Conservation (phyloP, 2,888 invertebrate genomes). For the Watsonalla binaria region DNA sequence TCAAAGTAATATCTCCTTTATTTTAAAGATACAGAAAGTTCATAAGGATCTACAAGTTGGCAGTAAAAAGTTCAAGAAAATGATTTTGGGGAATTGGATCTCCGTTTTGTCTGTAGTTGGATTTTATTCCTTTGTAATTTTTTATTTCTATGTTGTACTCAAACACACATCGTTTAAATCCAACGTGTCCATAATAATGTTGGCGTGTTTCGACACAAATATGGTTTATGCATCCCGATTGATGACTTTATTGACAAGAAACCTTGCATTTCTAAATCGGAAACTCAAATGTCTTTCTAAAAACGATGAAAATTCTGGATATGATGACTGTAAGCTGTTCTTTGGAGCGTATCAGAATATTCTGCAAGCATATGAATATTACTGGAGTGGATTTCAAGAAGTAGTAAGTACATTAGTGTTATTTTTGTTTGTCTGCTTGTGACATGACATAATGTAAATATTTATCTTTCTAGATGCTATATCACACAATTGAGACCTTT, state of each 20-base stretch:
- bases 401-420: not conserved
- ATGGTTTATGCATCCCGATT: not conserved
- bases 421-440: no score
- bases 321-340: not conserved
- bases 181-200: not conserved
- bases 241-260: not conserved
- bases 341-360: not conserved
- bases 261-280: not conserved
- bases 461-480: not conserved
- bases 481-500: not conserved
- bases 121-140: not conserved
- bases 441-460: not conserved
- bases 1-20: not conserved
- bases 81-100: not conserved
- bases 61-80: not conserved
- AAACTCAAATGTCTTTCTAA: not conserved
- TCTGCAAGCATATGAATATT: not conserved
- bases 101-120: not conserved
- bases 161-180: not conserved
- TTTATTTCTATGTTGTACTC: not conserved
- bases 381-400: not conserved
- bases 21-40: not conserved
- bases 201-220: not conserved
- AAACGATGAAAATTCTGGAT: not conserved
- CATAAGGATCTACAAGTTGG: not conserved